A percentile compares a stretch with the other conserved stretches of the same genome.
Evolutionary conservation across 2,113 vertebrate species (phyloP).

Genomic region (Ammodytes dubius): DNA sequence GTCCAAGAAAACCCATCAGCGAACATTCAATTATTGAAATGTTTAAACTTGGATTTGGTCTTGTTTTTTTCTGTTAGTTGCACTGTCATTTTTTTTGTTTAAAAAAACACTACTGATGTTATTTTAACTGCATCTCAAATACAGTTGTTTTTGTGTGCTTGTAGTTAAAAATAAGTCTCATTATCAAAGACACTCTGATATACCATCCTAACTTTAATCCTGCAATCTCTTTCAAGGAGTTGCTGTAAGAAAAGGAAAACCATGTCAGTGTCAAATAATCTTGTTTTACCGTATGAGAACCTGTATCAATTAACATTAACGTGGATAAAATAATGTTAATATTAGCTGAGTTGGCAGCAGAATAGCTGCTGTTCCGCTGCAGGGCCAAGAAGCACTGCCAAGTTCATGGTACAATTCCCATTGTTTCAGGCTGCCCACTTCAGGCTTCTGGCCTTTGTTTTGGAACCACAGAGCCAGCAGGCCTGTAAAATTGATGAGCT

Average conservation of each 20-base stretch:
- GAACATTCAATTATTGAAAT: slow-evolving; percentile 6
- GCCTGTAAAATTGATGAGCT: slow-evolving; percentile 82
- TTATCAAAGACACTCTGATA: slow-evolving; percentile 9
- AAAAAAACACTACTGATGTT: slow-evolving; percentile 38
- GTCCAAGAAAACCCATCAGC: slow-evolving; percentile 1
- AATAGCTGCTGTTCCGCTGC: slow-evolving; percentile 14
- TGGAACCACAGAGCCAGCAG: slow-evolving; percentile 62
- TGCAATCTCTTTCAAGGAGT: slow-evolving; percentile 14
- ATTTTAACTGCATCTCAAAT: slow-evolving; percentile 41
- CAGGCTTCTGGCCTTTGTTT: slow-evolving; percentile 63
- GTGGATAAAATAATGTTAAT: background rate
- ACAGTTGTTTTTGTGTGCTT: slow-evolving; percentile 41
- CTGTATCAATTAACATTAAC: background rate
- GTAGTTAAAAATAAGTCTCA: background rate
- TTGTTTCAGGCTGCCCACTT: slow-evolving; percentile 25
- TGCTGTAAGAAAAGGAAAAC: background rate
- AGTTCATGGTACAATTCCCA: slow-evolving; percentile 36
- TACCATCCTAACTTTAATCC: background rate
- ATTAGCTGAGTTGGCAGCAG: background rate
- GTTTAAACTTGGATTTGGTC: slow-evolving; percentile 3
- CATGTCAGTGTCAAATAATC: slow-evolving; percentile 7
- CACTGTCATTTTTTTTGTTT: slow-evolving; percentile 21
- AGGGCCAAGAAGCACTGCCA: slow-evolving; percentile 1
- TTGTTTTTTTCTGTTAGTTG: slow-evolving; percentile 3
- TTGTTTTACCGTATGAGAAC: background rate